Conservation (phyloP, 2,113 vertebrate species). For the Psettodes erumei region DNA sequence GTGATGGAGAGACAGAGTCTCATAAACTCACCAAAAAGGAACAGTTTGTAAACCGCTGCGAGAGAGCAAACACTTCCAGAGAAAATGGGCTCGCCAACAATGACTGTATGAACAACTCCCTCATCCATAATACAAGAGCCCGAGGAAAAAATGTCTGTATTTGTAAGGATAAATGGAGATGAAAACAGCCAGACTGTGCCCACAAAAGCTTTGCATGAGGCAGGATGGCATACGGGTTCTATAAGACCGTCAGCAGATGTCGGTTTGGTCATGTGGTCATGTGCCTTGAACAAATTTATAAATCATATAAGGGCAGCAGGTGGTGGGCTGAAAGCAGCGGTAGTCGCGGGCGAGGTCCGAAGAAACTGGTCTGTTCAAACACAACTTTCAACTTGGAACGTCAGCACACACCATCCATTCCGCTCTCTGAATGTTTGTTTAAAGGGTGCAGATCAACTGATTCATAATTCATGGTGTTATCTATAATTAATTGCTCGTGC, state of each 20-base stretch:
- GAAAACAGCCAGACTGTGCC: background rate
- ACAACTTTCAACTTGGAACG: background rate
- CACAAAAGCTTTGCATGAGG: background rate
- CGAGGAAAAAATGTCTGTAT: background rate
- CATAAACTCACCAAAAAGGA: background rate
- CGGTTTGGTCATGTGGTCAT: background rate
- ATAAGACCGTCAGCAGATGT: background rate
- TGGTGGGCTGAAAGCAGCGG: background rate
- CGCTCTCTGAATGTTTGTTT: slow-evolving; percentile 25
- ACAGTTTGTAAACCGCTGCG: background rate
- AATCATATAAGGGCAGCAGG: background rate
- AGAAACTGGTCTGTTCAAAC: slow-evolving; percentile 8
- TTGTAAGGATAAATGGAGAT: background rate
- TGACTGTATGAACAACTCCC: slow-evolving; percentile 2
- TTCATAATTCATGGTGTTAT: slow-evolving; percentile 41
- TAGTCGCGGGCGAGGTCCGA: background rate
- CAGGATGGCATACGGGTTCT: background rate
- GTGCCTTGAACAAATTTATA: background rate
- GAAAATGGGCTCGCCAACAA: background rate
- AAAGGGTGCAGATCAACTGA: slow-evolving; percentile 20
- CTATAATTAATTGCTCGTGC: slow-evolving; percentile 41
- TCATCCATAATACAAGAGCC: background rate
- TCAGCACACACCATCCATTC: background rate
- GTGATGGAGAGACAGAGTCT: background rate
- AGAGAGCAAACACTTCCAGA: background rate